These are phyloP conservation scores for Mus caroli DNA, from an alignment of 2,797 vertebrate species.

Conservation along the genomic window DNA sequence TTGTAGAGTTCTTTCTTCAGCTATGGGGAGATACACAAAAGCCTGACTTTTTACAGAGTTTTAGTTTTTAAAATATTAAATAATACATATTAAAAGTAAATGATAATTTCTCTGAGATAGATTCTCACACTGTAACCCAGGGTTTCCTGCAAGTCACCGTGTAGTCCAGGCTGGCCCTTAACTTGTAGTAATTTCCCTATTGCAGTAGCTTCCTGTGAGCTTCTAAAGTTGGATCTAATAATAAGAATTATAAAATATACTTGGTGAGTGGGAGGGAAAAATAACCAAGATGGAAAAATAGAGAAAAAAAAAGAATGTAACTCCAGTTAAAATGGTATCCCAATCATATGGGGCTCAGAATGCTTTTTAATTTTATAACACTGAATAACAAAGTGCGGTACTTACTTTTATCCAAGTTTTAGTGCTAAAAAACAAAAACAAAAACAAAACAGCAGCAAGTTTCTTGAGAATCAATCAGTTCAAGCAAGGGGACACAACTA, in stretches of 20 bases:
- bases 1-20: constrained; percentile 25
- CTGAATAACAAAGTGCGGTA: background rate
- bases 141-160: no score
- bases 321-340: background rate
- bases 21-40: background rate
- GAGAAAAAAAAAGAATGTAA: background rate
- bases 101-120: background rate
- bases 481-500: background rate
- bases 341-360: background rate
- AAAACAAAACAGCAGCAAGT: background rate
- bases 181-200: background rate
- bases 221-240: background rate
- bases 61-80: constrained; percentile 32
- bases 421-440: background rate
- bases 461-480: background rate
- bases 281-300: background rate
- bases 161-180: background rate
- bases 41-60: background rate
- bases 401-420: background rate
- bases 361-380: constrained; percentile 17
- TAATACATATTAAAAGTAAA: background rate
- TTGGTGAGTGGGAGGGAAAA: background rate
- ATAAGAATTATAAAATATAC: background rate
- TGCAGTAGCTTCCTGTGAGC: background rate
- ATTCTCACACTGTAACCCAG: background rate